Base-by-base conservation (phyloP, 2,113 vertebrate genomes). In the Heteronetta atricapilla region DNA sequence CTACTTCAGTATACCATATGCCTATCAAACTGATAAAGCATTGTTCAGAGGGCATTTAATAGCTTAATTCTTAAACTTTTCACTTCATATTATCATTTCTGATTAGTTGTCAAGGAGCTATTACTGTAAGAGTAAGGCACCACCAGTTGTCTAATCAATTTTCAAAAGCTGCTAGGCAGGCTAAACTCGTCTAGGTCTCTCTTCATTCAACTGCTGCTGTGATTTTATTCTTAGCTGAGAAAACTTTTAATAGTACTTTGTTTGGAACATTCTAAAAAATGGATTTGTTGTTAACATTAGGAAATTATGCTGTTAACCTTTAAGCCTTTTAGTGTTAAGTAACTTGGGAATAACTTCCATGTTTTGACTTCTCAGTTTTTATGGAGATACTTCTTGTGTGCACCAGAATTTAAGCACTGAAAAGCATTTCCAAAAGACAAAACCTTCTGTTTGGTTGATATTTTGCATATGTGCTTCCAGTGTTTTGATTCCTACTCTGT, bases 1-100 rank as follows among this genome's bases (percentile, higher is more conserved):
- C 59, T 82, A 52, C 55, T 73, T 88, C 82, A 87, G 85, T 50
- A 55, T 85, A 56, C 58, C 42, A 2, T 64, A 38, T 46, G 64
- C 44, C 66, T 94, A 86, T 89, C 92, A 81, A 88, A 93, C 29
- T 83, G 93, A 88, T 93, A 95, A 90, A 80, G 88, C n/a, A 83
- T 94, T 88, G 38, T 86, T 95, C 93, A 82, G 91, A 83, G 64
- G 50, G 44, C 20, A 90, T 82, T 79, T 64, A 95, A 91, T 78
- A 95, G 82, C 86, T 91, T 93, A 78, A 46, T 88, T 93, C 42
- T 92, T 82, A 70, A 95, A 85, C 44, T 68, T 92, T 95, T 88
- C 72, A 67, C 26, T 78, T 82, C 68, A n/a, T 42, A 34, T 91
- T 69, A 88, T 82, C 38, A 26, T 50, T 92, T 94, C 60, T 86